Base-by-base conservation (phyloP, 1,140 invertebrate genomes). In the Microplitis mediator region DNA sequence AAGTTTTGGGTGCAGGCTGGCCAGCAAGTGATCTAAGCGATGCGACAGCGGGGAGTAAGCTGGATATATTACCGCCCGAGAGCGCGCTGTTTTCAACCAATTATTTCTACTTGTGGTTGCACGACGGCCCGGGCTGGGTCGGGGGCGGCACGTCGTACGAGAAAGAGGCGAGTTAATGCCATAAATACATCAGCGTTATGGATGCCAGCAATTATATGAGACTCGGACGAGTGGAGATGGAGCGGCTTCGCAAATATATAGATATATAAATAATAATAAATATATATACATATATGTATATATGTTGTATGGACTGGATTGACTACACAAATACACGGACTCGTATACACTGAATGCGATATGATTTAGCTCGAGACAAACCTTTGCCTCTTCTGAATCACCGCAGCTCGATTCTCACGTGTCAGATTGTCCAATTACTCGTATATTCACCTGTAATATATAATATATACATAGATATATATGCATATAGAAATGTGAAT, bases 101-200 rank as follows among this genome's bases (percentile, higher is more conserved):
- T 85, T 86, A 86, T 86, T 86, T 86, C 83, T 85, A 85, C 84
- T 85, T 85, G 85, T 85, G 83, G 82, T 81, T 82, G 82, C 79
- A 84, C 85, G 83, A 85, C 80, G 82, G 80, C 78, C 76, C 78
- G 76, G 76, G 58, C 62, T 68, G 64, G 67, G 62, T 60, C 56
- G 68, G 63, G 72, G 45, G 76, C 74, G 75, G 80, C 75, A 75
- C 75, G 72, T 74, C 73, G 72, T 83, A 85, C 82, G 81, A 84
- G 82, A 85, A 82, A 83, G 81, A 85, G 81, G 81, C 82, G 81
- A 87, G 84, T 86, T 87, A 87, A 86, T 86, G 82, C 82, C 82
- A 85, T 86, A 87, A 86, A 87, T 86, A 85, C 80, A 87, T 87
- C 84, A 86, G 82, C 80, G 83, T 86, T 87, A 87, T 86, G 84